phyloP scores from a whole-genome alignment of 2,888 invertebrate genomes.

The Drosophila neutralis region DNA sequence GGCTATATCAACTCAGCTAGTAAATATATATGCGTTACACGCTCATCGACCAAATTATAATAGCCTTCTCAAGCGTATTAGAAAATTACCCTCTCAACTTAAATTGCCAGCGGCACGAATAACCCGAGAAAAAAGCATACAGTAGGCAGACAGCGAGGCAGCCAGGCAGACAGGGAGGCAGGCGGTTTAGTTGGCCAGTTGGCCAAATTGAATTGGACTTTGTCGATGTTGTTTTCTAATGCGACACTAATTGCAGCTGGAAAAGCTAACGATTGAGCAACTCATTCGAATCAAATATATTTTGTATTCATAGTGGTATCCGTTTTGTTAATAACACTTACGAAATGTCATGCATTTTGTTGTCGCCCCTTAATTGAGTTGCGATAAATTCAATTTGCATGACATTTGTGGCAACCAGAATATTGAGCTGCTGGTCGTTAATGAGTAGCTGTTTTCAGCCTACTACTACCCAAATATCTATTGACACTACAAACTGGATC shows the following conservation, averaged over 20 bases:
- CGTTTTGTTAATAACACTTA: conserved; percentile 64
- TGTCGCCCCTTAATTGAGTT: conserved; percentile 54
- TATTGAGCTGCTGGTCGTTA: not conserved
- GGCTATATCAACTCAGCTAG: not conserved
- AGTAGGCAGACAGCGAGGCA: not conserved
- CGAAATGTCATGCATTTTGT: conserved; percentile 56
- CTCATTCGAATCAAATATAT: not conserved
- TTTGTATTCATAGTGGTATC: not conserved
- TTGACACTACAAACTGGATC: not conserved
- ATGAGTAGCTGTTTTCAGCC: conserved; percentile 4
- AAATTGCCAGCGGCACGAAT: conserved; percentile 43
- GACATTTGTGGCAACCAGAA: conserved; percentile 42
- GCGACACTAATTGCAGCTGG: conserved; percentile 56
- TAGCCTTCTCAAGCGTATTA: not conserved
- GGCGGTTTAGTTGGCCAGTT: conserved; percentile 22
- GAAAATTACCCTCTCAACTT: conserved; percentile 26
- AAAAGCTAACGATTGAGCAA: conserved; percentile 29
- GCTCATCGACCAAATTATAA: not conserved
- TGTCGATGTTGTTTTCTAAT: conserved; percentile 41
- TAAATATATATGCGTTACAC: not conserved
- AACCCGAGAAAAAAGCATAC: conserved; percentile 9
- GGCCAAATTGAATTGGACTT: conserved; percentile 34
- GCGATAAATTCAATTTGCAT: conserved; percentile 29
- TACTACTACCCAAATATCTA: not conserved
- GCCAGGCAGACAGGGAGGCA: not conserved